Evolutionary conservation across 2,113 vertebrate species (phyloP).

Genomic region (Cebidichthys violaceus): DNA sequence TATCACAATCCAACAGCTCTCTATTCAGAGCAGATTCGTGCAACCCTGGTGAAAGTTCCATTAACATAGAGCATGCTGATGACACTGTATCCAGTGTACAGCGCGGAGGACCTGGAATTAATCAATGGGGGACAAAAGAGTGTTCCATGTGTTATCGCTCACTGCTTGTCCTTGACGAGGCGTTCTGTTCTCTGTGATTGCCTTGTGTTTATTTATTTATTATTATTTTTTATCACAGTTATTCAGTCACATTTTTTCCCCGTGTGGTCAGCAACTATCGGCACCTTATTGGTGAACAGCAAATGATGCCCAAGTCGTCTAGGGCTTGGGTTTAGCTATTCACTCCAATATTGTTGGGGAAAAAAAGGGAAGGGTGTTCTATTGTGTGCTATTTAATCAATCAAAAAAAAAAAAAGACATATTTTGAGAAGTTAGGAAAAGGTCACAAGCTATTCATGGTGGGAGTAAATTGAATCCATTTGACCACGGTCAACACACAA

Average conservation of each 20-base stretch:
- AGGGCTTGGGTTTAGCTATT: conserved; percentile 45
- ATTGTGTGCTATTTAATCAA: conserved; percentile 3
- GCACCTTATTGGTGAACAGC: conserved; percentile 43
- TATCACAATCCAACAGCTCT: conserved; percentile 34
- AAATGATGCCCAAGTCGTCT: conserved; percentile 47
- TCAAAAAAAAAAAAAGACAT: background rate
- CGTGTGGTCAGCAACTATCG: conserved; percentile 59
- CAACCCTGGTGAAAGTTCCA: conserved; percentile 63
- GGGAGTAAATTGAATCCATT: conserved; percentile 33
- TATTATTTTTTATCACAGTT: conserved; percentile 71
- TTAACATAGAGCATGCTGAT: conserved; percentile 72
- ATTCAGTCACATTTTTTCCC: conserved; percentile 61
- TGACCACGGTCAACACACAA: conserved; percentile 4
- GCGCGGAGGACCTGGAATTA: conserved; percentile 69
- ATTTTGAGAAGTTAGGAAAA: conserved; percentile 3
- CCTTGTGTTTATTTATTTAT: conserved; percentile 62
- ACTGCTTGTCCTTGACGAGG: conserved; percentile 67
- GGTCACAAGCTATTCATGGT: conserved; percentile 11
- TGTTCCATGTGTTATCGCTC: conserved; percentile 64
- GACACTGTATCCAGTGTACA: conserved; percentile 62
- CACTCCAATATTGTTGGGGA: conserved; percentile 27
- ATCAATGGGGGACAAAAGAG: conserved; percentile 74
- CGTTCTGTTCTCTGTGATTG: conserved; percentile 67
- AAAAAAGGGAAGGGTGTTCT: conserved; percentile 2
- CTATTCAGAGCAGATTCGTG: conserved; percentile 35